phyloP scores from a whole-genome alignment of 2,797 vertebrate species.

The Chiroxiphia lanceolata region DNA sequence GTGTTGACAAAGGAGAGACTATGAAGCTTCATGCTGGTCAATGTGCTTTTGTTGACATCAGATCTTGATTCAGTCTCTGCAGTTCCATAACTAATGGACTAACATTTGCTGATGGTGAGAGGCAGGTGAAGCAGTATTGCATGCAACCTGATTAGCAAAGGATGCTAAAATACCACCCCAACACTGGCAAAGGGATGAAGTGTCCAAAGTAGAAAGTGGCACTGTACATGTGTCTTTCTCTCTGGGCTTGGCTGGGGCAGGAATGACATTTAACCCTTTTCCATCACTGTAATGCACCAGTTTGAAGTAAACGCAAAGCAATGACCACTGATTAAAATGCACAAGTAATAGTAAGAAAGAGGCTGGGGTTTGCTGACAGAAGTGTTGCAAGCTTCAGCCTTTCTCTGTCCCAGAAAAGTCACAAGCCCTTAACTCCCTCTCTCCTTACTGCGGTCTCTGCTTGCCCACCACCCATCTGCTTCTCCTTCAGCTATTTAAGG shows the following conservation, averaged over 20 bases:
- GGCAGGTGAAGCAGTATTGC: background rate
- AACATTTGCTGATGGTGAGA: background rate
- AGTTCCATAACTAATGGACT: background rate
- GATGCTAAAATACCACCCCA: background rate
- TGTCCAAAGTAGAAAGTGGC: background rate
- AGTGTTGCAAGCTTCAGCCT: background rate
- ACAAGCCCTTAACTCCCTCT: background rate
- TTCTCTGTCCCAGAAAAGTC: background rate
- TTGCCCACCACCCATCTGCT: background rate
- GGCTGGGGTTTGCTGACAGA: background rate
- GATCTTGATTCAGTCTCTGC: background rate
- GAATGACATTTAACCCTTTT: background rate
- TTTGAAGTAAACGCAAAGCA: background rate
- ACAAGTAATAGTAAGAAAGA: background rate
- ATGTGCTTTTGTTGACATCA: background rate
- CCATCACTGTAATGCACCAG: background rate
- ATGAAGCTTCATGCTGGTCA: background rate
- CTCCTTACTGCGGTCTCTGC: background rate
- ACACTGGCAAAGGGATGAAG: background rate
- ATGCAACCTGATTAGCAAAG: background rate
- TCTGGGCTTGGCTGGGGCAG: background rate
- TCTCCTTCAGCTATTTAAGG: background rate
- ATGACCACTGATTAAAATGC: background rate
- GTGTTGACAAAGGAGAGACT: background rate
- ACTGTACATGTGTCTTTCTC: background rate